These are phyloP conservation scores for Eubucco bourcierii DNA, from an alignment of 2,113 vertebrate species.

Conservation along the genomic window DNA sequence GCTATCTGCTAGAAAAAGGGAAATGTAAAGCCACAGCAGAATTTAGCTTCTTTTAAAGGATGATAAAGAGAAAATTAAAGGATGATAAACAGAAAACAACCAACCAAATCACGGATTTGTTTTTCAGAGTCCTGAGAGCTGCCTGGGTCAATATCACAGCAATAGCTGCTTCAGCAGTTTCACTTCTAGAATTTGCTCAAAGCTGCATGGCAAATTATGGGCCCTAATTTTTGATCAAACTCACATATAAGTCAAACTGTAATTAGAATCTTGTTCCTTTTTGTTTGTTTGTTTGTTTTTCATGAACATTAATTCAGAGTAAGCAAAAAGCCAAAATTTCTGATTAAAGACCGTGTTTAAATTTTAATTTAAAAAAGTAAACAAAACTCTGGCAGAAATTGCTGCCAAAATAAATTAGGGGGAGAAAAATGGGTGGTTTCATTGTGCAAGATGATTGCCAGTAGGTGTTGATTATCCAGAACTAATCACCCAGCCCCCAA, in stretches of 20 bases:
- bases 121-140: background rate
- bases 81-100: too few relatives aligned
- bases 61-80: background rate
- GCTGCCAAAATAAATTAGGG: background rate
- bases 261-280: background rate
- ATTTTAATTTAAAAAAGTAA: background rate
- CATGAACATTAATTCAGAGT: background rate
- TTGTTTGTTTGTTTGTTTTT: too few relatives aligned
- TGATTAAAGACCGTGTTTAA: background rate
- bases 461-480: constrained; percentile 10
- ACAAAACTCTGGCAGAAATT: background rate
- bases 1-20: background rate
- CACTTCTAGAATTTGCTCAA: background rate
- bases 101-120: too few relatives aligned
- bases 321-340: background rate
- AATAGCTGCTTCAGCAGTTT: background rate
- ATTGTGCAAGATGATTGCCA: background rate
- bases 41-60: background rate
- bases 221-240: background rate
- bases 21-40: background rate
- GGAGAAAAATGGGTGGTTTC: background rate
- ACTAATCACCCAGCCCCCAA: background rate
- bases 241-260: background rate
- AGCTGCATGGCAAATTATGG: background rate
- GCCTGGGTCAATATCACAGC: background rate